A percentile compares a stretch with the other conserved stretches of the same genome.
Conservation (phyloP, 2,888 invertebrate genomes). For the Noctua comes region DNA sequence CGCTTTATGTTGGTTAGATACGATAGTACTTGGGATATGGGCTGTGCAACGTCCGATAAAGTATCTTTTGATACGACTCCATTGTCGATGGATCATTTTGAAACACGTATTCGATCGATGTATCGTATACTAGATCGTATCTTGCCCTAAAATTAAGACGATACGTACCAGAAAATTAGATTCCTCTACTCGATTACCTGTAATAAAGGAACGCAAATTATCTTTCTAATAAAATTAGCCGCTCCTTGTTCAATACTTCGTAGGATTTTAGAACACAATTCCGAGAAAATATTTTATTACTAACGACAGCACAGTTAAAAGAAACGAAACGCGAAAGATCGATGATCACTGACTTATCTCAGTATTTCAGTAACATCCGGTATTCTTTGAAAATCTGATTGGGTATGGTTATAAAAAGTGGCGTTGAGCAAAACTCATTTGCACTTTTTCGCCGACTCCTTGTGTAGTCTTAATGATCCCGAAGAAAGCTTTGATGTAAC, state of each 20-base stretch:
- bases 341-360: conserved; percentile 36
- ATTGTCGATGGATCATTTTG: neutral
- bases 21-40: conserved; percentile 34
- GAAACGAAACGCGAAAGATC: conserved; percentile 21
- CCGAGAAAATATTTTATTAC: conserved; percentile 1
- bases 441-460: conserved; percentile 21
- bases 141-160: neutral
- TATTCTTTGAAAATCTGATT: conserved; percentile 18
- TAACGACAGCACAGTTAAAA: conserved; percentile 17
- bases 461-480: conserved; percentile 12
- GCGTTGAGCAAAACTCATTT: conserved; percentile 16
- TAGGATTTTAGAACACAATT: conserved; percentile 22
- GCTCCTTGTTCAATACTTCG: conserved; percentile 19
- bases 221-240: conserved; percentile 22
- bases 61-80: conserved; percentile 12
- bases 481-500: conserved; percentile 9
- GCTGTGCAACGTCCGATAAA: conserved; percentile 21
- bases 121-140: conserved; percentile 3
- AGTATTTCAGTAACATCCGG: conserved; percentile 33
- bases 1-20: conserved; percentile 42
- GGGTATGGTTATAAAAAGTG: conserved; percentile 31
- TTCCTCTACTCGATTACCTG: conserved; percentile 1
- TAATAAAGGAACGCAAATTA: conserved; percentile 8
- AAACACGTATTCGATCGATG: neutral
- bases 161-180: neutral